These are phyloP conservation scores for Troilus luridus DNA, from an alignment of 2,888 invertebrate genomes.

Conservation along the genomic window DNA sequence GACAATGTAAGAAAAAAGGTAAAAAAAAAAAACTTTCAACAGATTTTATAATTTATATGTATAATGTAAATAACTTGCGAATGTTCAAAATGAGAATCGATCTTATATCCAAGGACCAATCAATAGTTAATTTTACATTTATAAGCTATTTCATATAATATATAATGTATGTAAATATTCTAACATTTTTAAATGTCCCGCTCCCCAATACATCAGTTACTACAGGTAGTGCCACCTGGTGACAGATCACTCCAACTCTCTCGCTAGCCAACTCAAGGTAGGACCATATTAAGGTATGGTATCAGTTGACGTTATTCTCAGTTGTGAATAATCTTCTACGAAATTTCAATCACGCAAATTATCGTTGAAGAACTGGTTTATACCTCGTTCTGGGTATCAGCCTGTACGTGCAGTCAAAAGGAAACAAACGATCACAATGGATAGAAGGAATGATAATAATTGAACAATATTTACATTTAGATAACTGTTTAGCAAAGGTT, in stretches of 20 bases:
- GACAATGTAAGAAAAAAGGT: too few species aligned
- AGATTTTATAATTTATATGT: too few species aligned
- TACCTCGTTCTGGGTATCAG: neutral
- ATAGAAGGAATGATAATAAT: neutral
- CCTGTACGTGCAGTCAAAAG: neutral
- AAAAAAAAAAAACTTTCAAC: too few species aligned
- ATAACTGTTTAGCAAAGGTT: neutral
- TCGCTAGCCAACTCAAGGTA: too few species aligned
- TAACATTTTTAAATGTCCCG: too few species aligned
- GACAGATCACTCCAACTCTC: neutral
- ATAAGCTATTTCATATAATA: too few species aligned
- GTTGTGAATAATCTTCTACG: neutral
- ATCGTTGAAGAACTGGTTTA: neutral
- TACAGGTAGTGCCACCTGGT: slow-evolving; percentile 8
- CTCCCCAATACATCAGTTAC: neutral
- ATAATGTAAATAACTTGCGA: too few species aligned
- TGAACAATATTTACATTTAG: neutral
- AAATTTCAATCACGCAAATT: neutral
- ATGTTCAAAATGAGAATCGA: too few species aligned
- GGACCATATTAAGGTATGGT: too few species aligned
- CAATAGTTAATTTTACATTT: too few species aligned
- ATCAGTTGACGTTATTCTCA: neutral
- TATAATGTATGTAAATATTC: too few species aligned
- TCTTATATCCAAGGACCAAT: too few species aligned
- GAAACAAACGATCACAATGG: neutral